A percentile compares a stretch with the other conserved stretches of the same genome.
These are phyloP conservation scores for Labeo rohita DNA, from an alignment of 2,113 vertebrate genomes.

Conservation along the genomic window DNA sequence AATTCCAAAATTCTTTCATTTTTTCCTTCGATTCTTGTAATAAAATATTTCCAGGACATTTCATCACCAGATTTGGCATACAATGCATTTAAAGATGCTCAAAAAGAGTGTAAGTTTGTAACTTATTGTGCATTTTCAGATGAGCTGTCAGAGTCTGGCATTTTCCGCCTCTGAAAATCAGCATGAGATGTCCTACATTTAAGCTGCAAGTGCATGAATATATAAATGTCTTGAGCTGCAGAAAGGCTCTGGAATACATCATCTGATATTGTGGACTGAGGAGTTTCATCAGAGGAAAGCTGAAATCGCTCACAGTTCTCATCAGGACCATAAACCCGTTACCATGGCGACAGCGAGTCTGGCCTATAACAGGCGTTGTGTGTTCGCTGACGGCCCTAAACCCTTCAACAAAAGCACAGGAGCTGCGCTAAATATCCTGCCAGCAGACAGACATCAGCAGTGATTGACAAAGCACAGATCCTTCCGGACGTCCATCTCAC, in stretches of 20 bases:
- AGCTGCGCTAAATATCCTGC: neutral
- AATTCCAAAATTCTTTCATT: neutral
- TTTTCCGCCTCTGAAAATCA: conserved; percentile 27
- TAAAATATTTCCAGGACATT: neutral
- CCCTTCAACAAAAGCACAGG: conserved; percentile 12
- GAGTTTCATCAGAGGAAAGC: conserved; percentile 5
- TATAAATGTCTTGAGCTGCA: conserved; percentile 40
- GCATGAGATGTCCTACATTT: conserved; percentile 16
- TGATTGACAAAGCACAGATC: neutral
- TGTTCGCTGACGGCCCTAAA: conserved; percentile 18
- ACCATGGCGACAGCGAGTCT: conserved; percentile 24
- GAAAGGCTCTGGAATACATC: neutral
- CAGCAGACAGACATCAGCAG: neutral
- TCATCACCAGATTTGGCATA: neutral
- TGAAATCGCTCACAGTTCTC: conserved; percentile 13
- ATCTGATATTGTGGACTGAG: conserved; percentile 28
- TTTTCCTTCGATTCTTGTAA: neutral
- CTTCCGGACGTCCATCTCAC: neutral
- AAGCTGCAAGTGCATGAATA: neutral
- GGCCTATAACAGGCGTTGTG: conserved; percentile 11
- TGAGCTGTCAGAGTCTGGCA: neutral
- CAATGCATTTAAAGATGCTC: neutral
- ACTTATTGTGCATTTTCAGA: conserved; percentile 5
- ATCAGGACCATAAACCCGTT: conserved; percentile 25
- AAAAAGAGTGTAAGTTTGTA: neutral